Evolutionary conservation across 2,797 vertebrate genomes (phyloP).

Genomic region (Triplophysa bombifrons): DNA sequence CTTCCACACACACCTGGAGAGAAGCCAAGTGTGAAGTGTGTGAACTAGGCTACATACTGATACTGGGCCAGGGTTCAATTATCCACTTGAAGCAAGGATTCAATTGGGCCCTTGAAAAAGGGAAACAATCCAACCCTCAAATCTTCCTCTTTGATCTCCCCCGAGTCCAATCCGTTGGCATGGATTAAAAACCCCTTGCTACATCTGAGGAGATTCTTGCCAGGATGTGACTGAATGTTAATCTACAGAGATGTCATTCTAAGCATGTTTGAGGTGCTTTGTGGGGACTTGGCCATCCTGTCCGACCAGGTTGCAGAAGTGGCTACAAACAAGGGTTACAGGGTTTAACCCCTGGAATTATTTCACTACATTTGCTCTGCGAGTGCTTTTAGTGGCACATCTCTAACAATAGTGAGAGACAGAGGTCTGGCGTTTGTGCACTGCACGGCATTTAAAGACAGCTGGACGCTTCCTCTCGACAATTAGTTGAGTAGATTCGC

Average conservation of each 20-base stretch:
- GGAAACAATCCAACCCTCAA: slow-evolving; percentile 46
- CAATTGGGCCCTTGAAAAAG: slow-evolving; percentile 28
- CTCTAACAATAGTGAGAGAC: slow-evolving; percentile 12
- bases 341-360: slow-evolving; percentile 34
- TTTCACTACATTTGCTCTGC: slow-evolving; percentile 31
- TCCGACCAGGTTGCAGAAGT: not conserved
- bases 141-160: slow-evolving; percentile 21
- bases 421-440: slow-evolving; percentile 1
- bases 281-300: slow-evolving; percentile 12
- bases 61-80: slow-evolving; percentile 38
- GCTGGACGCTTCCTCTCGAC: slow-evolving; percentile 20
- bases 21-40: slow-evolving; percentile 35
- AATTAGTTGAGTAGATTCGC: slow-evolving; percentile 26
- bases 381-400: slow-evolving; percentile 23
- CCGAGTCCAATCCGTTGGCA: slow-evolving; percentile 23
- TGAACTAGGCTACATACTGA: slow-evolving; percentile 35
- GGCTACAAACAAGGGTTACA: slow-evolving; percentile 18
- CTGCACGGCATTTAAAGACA: slow-evolving; percentile 20
- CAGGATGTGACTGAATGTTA: slow-evolving; percentile 26
- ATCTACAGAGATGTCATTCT: not conserved
- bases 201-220: slow-evolving; percentile 29
- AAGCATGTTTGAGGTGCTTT: slow-evolving; percentile 9
- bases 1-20: not conserved
- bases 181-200: slow-evolving; percentile 30
- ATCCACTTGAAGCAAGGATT: slow-evolving; percentile 38